phyloP scores from a whole-genome alignment of 2,888 invertebrate genomes.

The Acronicta psi region DNA sequence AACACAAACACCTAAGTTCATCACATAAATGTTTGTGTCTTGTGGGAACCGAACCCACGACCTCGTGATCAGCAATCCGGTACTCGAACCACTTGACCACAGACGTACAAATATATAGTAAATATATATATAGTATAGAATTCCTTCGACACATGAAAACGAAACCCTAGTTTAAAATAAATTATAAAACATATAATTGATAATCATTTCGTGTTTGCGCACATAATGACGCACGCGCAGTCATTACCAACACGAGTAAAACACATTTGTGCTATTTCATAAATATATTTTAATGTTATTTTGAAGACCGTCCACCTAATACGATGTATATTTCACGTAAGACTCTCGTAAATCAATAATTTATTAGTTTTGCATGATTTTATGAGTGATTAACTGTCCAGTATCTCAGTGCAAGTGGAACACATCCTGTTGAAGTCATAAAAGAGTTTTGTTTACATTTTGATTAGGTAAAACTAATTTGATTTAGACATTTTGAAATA shows the following conservation, averaged over 20 bases:
- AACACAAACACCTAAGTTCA: too few species aligned
- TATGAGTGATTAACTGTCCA: conserved; percentile 17
- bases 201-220: neutral
- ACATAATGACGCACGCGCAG: neutral
- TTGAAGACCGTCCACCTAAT: conserved; percentile 10
- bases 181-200: neutral
- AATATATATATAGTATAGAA: too few species aligned
- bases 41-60: too few species aligned
- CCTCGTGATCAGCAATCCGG: too few species aligned
- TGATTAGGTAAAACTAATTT: neutral
- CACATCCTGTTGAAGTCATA: conserved; percentile 1
- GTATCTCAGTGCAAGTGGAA: conserved; percentile 3
- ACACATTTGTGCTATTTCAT: neutral
- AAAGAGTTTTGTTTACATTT: conserved; percentile 18
- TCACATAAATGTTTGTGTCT: too few species aligned
- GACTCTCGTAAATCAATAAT: conserved; percentile 13
- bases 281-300: conserved; percentile 14
- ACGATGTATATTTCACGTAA: conserved; percentile 8
- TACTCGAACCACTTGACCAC: too few species aligned
- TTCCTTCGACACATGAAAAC: too few species aligned
- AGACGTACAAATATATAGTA: too few species aligned
- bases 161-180: too few species aligned
- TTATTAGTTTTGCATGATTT: conserved; percentile 25
- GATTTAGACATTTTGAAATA: too few species aligned
- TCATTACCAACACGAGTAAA: conserved; percentile 2